Evolutionary conservation across 2,888 invertebrate genomes (phyloP), one percentile per base, ranked within the genome.

Genomic region (Nineta flava): DNA sequence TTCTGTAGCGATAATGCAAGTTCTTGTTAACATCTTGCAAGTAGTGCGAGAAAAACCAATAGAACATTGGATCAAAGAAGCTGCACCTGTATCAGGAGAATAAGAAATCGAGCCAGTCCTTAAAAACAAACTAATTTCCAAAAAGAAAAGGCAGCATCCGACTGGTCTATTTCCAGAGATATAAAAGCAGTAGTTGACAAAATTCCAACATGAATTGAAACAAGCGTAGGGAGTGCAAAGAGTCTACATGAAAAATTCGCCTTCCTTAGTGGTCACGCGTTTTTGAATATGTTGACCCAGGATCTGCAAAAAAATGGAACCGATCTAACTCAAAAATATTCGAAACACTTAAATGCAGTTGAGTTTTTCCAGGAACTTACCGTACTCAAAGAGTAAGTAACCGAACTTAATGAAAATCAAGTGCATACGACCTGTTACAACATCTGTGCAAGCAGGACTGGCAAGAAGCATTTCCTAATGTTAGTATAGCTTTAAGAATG

Each of bases 361-460:
- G 57, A n/a, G n/a, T n/a, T n/a, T n/a, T n/a, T n/a, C n/a, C n/a
- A n/a, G n/a, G n/a, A n/a, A n/a, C n/a, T n/a, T 41, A 45, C 51
- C 49, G 55, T 55, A 53, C 56, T 56, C 50, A 56, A 57, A 54
- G 53, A 54, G 54, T 55, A 56, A 53, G 55, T 53, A 50, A 50
- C 53, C 16, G 52, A 41, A 52, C 51, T 53, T 51, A 54, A 55
- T 42, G 53, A 50, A 51, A 52, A 42, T 7, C 50, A 31, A 52
- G 52, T 45, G 41, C 44, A 35, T 49, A 52, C 47, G n/a, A 51
- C 45, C 40, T 51, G 13, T 43, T 52, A 15, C 43, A 51, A 47
- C 34, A 38, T 13, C 47, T 53, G 15, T 50, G 50, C 46, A 43
- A 13, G 35, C 44, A 50, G 38, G 54, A 56, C 53, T 57, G 56